Evolutionary conservation across 1,140 invertebrate species (phyloP), one percentile per base, ranked within the genome.

Genomic region (Phenacoccus solenopsis): DNA sequence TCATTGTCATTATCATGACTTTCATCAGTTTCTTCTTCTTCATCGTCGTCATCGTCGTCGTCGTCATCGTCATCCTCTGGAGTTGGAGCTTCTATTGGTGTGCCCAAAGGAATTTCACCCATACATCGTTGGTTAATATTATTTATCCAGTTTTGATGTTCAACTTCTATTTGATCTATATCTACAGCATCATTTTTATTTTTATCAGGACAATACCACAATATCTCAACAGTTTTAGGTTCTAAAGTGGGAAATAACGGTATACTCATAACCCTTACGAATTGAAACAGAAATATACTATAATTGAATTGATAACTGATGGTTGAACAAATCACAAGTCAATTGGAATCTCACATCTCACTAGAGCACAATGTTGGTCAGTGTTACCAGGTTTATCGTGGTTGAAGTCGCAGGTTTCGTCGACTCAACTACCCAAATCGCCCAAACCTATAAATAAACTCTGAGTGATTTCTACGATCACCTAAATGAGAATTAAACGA

Each of bases 41-140:
- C 59, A 27, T 64, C 59, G 59, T 64, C 59, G 56, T 59, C 56
- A 24, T 64, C 59, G 59, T 64, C 59, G 59, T 64, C 59, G 59
- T 64, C 59, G 21, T 64, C 59, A 64, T 64, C 59, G 12, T 64
- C 59, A 27, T 64, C 59, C 25, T 64, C 59, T 3, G 21, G 59
- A 9, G 59, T 27, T 20, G 59, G 59, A 1, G 25, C 59, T 64
- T 64, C 22, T 5, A 64, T 64, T 16, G 59, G 59, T 9, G 59
- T 64, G 9, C 59, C 59, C 20, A 64, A 24, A 4, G 59, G 59
- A 9, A 27, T 25, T 24, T 64, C 59, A 3, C 25, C 25, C 5
- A 24, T 25, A 22, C 21, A 64, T 16, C 59, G 21, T 24, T 64
- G 22, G 20, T 64, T 64, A 16, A 64, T 27, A 22, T 16, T 27